A percentile compares a stretch with the other conserved stretches of the same genome.
phyloP scores from a whole-genome alignment of 37 sponge, comb jelly and placozoan species.

The Aplysina aerophoba region DNA sequence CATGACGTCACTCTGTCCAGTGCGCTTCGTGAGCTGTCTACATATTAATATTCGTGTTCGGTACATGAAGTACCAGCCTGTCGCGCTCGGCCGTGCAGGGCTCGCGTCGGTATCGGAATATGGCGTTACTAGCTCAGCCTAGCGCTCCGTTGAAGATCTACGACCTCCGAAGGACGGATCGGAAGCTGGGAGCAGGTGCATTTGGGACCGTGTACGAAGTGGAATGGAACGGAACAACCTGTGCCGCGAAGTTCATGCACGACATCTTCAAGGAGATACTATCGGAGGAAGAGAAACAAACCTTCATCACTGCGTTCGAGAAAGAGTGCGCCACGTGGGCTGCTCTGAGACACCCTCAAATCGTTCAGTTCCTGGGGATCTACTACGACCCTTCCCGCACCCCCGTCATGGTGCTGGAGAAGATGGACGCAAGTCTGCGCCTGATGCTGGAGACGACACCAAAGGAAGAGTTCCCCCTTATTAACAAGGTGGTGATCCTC shows the following conservation, averaged over 20 bases:
- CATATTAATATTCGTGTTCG: no score
- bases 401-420: constrained; percentile 8
- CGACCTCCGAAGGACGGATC: no score
- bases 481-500: background rate
- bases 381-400: background rate
- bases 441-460: background rate
- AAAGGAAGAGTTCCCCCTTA: background rate
- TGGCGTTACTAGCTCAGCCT: no score
- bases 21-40: no score
- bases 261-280: background rate
- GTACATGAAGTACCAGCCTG: no score
- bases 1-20: no score
- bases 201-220: background rate
- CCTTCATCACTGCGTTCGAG: background rate
- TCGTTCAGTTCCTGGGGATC: background rate
- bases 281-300: background rate
- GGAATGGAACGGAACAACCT: background rate
- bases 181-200: background rate
- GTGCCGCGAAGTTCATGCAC: constrained; percentile 8
- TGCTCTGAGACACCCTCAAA: background rate
- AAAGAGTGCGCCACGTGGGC: constrained; percentile 8
- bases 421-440: background rate
- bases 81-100: no score
- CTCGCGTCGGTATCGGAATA: no score
- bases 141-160: no score